Base-by-base conservation (phyloP, 2,888 invertebrate genomes). In the Rhingia rostrata region DNA sequence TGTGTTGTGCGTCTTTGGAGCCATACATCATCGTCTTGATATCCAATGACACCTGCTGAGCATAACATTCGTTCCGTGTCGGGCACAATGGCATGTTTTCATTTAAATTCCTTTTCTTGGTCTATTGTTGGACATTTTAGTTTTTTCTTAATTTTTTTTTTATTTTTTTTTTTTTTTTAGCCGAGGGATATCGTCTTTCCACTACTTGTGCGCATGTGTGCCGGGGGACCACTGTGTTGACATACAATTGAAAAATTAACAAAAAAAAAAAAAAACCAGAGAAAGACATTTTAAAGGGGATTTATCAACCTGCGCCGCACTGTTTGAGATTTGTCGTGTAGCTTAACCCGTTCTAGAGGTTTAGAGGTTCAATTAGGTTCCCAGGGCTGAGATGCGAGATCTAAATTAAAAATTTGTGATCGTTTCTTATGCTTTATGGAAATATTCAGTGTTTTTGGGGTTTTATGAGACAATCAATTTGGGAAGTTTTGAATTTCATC, bases 401-500 rank as follows among this genome's bases (percentile, higher is more conserved):
- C 84, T 84, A 84, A 84, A 84, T 84, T 84, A 84, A 70, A 75
- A 84, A 84, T 75, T 74, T 79, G 84, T 84, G 84, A 84, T 79
- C 84, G 74, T 84, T 84, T 79, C 74, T 84, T 84, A 84, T 84
- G 58, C 43, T 33, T 64, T 79, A 84, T 84, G 84, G 79, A 74
- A 84, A 79, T 64, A 70, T 33, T 45, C 33, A 37, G 43, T 70
- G 39, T 61, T 47, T 49, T 51, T 22, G 58, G 51, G 35, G 49
- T 73, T 69, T 83, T 78, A 78, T 33, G 61, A 66, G 74, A 70
- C 70, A 83, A 83, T 83, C 83, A 83, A 74, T 78, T 83, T 4
- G 51, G 53, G 41, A 45, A 70, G 84, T 74, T 75, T 70, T 60
- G 70, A 70, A 70, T 83, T 83, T 78, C 78, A 78, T 73, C 78